phyloP scores from a whole-genome alignment of 2,888 invertebrate species.

The Schizotus pectinicornis region DNA sequence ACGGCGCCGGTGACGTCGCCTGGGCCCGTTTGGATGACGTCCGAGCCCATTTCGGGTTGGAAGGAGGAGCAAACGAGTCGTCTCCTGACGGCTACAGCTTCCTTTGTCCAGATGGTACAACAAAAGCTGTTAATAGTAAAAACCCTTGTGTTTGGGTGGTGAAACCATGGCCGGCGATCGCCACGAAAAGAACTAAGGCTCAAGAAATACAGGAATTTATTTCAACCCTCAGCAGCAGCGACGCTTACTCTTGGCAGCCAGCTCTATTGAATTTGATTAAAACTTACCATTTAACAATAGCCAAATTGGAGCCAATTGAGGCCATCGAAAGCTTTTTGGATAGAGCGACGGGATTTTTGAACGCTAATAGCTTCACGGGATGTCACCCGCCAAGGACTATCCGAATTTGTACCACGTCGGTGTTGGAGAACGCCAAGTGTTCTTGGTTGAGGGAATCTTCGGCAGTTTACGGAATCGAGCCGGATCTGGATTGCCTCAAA shows the following conservation, averaged over 20 bases:
- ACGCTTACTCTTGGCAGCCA: constrained; percentile 61
- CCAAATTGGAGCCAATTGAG: constrained; percentile 64
- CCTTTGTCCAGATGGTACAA: constrained; percentile 78
- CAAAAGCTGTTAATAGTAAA: constrained; percentile 62
- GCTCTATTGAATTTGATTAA: constrained; percentile 68
- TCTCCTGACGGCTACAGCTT: constrained; percentile 67
- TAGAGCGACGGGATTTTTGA: constrained; percentile 66
- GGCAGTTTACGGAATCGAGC: constrained; percentile 76
- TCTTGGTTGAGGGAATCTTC: constrained; percentile 78
- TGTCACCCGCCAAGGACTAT: constrained; percentile 71
- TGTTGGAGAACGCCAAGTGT: constrained; percentile 78
- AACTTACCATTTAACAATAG: constrained; percentile 62
- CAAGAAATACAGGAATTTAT: constrained; percentile 62
- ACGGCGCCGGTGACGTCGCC: constrained; percentile 79
- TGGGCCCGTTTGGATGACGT: constrained; percentile 81
- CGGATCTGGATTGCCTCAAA: constrained; percentile 78
- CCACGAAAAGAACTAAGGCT: constrained; percentile 65
- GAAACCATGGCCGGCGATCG: constrained; percentile 79
- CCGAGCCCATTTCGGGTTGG: constrained; percentile 68
- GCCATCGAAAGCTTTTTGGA: constrained; percentile 72
- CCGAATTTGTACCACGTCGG: constrained; percentile 71
- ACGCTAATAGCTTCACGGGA: constrained; percentile 71
- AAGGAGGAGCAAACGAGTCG: constrained; percentile 53
- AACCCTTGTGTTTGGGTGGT: constrained; percentile 80
- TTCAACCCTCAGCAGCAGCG: constrained; percentile 55